Base-by-base conservation (phyloP, 2,113 vertebrate species). In the Orthonyx spaldingii region DNA sequence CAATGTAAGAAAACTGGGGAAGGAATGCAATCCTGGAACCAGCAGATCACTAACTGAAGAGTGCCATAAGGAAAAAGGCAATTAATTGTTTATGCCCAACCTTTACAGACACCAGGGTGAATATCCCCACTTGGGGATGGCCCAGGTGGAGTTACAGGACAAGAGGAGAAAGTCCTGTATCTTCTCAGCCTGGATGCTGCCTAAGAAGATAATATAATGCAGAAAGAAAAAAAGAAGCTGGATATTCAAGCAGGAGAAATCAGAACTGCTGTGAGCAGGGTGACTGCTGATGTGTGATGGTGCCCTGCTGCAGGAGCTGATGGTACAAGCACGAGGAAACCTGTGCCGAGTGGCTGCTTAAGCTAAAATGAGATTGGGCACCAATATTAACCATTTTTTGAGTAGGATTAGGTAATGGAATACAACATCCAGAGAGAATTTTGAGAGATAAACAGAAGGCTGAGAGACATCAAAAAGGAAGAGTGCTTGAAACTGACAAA, bases 1-100 rank as follows among this genome's bases (percentile, higher is more conserved):
- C 24, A 70, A 55, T 0, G 0, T 1, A 10, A 77, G 28, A 74
- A 70, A 74, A 32, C 37, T 17, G 19, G 6, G 8, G 10, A 49
- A 70, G 74, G 35, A 14, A 50, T 30, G 37, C 1, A 1, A 37
- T n/a, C 57, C 41, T 23, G 10, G 23, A 60, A 3, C 26, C 17
- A 61, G n/a, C 35, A 69, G 30, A 44, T 32, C n/a, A 61, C 56
- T 46, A 55, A 59, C 10, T 37, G 49, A 76, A 68, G n/a, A 64
- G 0, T 79, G 35, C 9, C 10, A 20, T 22, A 70, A 59, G 41
- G 37, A 78, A 75, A 82, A 79, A 65, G 4, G 5, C 37, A 75
- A 55, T 13, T 37, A 17, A 49, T 49, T 66, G n/a, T 12, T 46
- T 23, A 37, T 1, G 7, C 15, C 5, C 60, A 28, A 44, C 10